Base-by-base conservation (phyloP, 2,113 vertebrate species). In the Edolisoma coerulescens region DNA sequence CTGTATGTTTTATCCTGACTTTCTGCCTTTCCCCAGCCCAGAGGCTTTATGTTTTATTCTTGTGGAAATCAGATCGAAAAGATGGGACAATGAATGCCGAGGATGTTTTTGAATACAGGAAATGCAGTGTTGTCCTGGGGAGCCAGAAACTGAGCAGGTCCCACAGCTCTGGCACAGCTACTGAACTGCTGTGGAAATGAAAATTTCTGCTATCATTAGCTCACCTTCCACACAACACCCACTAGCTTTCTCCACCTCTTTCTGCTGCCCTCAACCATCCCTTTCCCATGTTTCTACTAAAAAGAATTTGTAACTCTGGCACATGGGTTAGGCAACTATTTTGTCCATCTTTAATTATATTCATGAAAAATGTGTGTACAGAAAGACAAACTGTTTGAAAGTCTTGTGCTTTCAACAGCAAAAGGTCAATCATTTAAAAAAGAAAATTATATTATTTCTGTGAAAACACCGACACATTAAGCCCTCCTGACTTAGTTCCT, bases 51-150 rank as follows among this genome's bases (percentile, higher is more conserved):
- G 5, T 23, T 63, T 75, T 78, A 39, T 53, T 70, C 23, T 32
- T 21, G 22, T 37, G 23, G 16, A 70, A 81, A 61, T 49, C 17
- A 50, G 13, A 33, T 16, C 1, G 23, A 33, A 61, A 24, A 33
- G 26, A 57, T 21, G 16, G 28, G 13, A 49, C 23, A 5, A 5
- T 15, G 13, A 1, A 1, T 37, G 13, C 4, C 0, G 0, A 71
- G 35, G 30, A 30, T 50, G 7, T 18, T 59, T 87, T 8, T 57
- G 39, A 88, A 33, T 6, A 28, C 6, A 52, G 11, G 32, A 81
- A 54, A 63, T 17, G 4, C 7, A 63, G 16, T 3, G 3, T 9
- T 54, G 10, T 37, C 10, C 9, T 30, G 22, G 4, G 6, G 10
- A 50, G 18, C 8, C 37, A 65, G 19, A 7, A 91, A 11, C 7